Percentiles rank a stretch among this genome's conserved stretches.
Evolutionary conservation across 2,113 vertebrate genomes (phyloP).

Genomic region (Etia nguti): DNA sequence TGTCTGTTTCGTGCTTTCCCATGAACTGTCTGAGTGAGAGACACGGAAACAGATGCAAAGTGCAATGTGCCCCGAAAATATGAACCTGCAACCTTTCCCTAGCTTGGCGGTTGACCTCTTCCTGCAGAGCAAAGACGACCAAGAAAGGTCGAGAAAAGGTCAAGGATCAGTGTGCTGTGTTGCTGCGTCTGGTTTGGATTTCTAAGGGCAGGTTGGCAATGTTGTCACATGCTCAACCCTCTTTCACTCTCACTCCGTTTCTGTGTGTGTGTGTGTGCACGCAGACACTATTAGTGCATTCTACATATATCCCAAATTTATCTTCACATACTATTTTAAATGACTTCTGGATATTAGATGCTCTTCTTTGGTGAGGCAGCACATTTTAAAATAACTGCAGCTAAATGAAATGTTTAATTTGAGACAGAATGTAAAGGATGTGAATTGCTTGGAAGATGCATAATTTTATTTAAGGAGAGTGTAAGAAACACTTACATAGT

Average conservation of each 20-base stretch:
- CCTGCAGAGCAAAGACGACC: conserved; percentile 1
- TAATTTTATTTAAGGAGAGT: background rate
- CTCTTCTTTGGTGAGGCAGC: background rate
- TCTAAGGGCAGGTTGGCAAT: conserved; percentile 48
- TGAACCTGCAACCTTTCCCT: conserved; percentile 9
- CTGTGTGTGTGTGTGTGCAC: background rate
- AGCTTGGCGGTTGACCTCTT: background rate
- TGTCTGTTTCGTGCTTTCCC: background rate
- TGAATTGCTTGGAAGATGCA: background rate
- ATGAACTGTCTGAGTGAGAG: background rate
- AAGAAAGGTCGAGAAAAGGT: conserved; percentile 64
- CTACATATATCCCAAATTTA: background rate
- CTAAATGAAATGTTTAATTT: background rate
- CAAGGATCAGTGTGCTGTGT: conserved; percentile 34
- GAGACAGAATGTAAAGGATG: background rate
- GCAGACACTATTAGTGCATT: background rate
- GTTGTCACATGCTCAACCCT: conserved; percentile 33
- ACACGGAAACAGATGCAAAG: background rate
- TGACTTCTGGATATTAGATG: background rate
- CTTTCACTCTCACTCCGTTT: background rate
- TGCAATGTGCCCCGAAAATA: background rate
- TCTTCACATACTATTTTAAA: conserved; percentile 4
- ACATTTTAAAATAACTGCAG: background rate
- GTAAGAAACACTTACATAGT: background rate
- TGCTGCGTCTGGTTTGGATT: conserved; percentile 43